Evolutionary conservation across 2,797 vertebrate genomes (phyloP), one percentile per base, ranked within the genome.

Genomic region (Pseudotriccus pelzelni): DNA sequence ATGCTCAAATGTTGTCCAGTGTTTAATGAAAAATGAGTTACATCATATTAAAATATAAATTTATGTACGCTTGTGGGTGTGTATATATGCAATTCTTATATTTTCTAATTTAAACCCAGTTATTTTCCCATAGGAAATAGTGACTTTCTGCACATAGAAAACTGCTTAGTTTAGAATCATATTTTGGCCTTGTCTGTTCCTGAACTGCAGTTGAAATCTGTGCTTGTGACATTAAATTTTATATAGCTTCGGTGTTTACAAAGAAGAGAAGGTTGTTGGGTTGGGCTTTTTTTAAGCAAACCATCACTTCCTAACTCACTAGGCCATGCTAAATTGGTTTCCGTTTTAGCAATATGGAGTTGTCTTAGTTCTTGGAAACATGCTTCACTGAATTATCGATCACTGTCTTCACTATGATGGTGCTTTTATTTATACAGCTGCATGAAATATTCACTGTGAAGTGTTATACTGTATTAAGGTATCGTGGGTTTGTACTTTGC

Each of bases 361-460:
- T 93, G 43, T 87, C 84, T 81, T 73, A 44, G 53, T 76, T 93
- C 82, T 89, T 87, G 58, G 69, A 90, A 93, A 63, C 20, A 34
- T 41, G 37, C 60, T 77, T 70, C 70, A 59, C 47, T 93, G 93
- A 84, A 49, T 96, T 82, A 89, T 91, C 9, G 37, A 74, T 91
- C 88, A 84, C 62, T 91, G 82, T 84, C 88, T 93, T 81, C 37
- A 55, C 64, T 69, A 15, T 70, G 70, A 70, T 81, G 36, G 88
- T 84, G 46, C 9, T 58, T 92, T 91, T 89, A 70, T 91, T 93
- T 89, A 87, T 67, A 75, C 69, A 89, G 66, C 74, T 84, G 52
- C 49, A 49, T 78, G 66, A 89, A 91, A 89, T 78, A 62, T 78
- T 82, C 67, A 36, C 66, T 43, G 62, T 67, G 49, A 87, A 81